phyloP scores from a whole-genome alignment of 2,888 invertebrate genomes.

The Brachyopa scutellaris region DNA sequence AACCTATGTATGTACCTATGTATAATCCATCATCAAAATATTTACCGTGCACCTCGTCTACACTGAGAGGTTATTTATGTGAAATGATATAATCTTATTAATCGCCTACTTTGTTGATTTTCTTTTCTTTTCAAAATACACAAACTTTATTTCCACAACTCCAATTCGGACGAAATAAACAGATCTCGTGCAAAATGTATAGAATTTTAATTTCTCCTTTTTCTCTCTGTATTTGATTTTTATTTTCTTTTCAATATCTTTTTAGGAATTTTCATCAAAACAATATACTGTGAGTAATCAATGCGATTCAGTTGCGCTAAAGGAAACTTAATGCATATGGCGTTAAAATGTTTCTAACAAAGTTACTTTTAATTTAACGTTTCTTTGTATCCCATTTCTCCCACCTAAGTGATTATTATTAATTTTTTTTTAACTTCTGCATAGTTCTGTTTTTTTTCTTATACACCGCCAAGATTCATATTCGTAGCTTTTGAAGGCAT shows the following conservation, averaged over 20 bases:
- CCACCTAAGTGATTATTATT: slow-evolving; percentile 22
- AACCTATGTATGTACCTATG: too few species aligned
- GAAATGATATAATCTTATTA: slow-evolving; percentile 16
- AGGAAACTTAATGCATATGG: slow-evolving; percentile 45
- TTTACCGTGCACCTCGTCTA: neutral
- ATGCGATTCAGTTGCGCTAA: slow-evolving; percentile 55
- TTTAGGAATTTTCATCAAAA: slow-evolving; percentile 81
- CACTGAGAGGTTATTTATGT: slow-evolving; percentile 16
- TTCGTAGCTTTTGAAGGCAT: slow-evolving; percentile 61
- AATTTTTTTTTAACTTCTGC: slow-evolving; percentile 34
- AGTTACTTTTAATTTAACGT: slow-evolving; percentile 52
- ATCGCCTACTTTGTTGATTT: slow-evolving; percentile 70
- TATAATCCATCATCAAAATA: neutral
- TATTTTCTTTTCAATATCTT: slow-evolving; percentile 76
- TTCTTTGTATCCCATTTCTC: slow-evolving; percentile 49
- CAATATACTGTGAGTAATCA: slow-evolving; percentile 81
- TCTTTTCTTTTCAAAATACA: slow-evolving; percentile 75
- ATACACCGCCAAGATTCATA: slow-evolving; percentile 36
- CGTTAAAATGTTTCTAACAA: slow-evolving; percentile 64
- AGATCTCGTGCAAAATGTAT: slow-evolving; percentile 53
- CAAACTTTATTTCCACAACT: slow-evolving; percentile 45
- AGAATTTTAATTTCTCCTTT: slow-evolving; percentile 45
- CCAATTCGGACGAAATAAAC: slow-evolving; percentile 53
- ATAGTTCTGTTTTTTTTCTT: slow-evolving; percentile 39
- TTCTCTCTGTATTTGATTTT: slow-evolving; percentile 72